phyloP scores from a whole-genome alignment of 2,797 vertebrate genomes.

The Gallirallus australis region DNA sequence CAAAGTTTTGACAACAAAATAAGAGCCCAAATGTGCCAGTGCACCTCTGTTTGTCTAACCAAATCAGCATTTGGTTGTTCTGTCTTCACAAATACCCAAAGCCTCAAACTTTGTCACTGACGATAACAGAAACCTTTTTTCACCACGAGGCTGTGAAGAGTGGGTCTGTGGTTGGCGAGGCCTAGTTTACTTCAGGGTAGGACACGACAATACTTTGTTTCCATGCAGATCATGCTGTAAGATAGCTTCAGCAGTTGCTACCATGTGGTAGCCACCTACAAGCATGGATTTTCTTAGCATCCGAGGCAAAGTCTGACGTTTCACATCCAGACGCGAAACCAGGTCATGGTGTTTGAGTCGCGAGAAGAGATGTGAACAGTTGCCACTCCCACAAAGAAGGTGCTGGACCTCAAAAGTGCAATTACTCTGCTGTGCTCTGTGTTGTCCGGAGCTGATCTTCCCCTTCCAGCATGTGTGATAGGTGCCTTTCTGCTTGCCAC shows the following conservation, averaged over 20 bases:
- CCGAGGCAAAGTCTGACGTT: neutral
- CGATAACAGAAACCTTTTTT: neutral
- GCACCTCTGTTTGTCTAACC: neutral
- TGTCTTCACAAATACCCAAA: neutral
- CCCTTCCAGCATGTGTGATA: neutral
- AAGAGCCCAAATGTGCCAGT: neutral
- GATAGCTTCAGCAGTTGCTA: neutral
- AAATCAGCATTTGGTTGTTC: neutral
- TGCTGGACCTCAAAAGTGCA: neutral
- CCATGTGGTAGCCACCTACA: neutral
- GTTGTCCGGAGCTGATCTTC: neutral
- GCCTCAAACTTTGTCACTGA: neutral
- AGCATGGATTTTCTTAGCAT: neutral
- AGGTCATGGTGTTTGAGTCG: neutral
- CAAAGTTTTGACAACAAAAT: neutral
- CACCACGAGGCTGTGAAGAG: neutral
- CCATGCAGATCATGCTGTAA: neutral
- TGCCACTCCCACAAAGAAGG: neutral
- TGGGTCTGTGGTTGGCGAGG: neutral
- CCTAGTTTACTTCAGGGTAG: neutral
- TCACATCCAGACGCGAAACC: neutral
- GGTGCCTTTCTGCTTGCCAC: neutral
- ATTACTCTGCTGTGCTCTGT: neutral
- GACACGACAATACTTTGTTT: neutral
- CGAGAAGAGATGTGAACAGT: neutral